Evolutionary conservation across 2,888 invertebrate genomes (phyloP).

Genomic region (Harpalus rubripes): DNA sequence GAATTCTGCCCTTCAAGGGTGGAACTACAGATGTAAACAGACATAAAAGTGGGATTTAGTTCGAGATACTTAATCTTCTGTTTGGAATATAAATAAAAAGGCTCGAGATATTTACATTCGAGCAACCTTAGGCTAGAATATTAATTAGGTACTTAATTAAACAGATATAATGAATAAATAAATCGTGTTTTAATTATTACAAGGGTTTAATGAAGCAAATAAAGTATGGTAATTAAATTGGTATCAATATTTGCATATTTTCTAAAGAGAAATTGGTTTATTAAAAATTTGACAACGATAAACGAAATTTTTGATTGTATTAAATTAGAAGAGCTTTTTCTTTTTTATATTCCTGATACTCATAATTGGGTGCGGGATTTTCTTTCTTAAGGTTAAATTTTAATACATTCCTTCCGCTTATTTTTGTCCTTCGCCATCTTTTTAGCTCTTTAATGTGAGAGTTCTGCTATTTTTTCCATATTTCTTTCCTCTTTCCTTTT

Average conservation of each 20-base stretch:
- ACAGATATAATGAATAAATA: constrained; percentile 40
- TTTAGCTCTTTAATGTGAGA: too few species aligned
- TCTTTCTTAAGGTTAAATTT: too few species aligned
- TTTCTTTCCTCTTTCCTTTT: too few species aligned
- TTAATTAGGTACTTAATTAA: constrained; percentile 47
- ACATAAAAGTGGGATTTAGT: constrained; percentile 34
- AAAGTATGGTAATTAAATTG: constrained; percentile 40
- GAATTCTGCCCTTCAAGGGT: not conserved
- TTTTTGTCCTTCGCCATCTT: too few species aligned
- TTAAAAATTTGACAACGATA: constrained; percentile 1
- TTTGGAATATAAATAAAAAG: constrained; percentile 45
- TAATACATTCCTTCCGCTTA: too few species aligned
- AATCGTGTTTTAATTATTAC: constrained; percentile 44
- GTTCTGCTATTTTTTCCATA: too few species aligned
- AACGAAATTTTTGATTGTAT: not conserved
- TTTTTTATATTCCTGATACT: too few species aligned
- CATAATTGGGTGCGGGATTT: too few species aligned
- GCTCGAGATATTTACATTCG: constrained; percentile 37
- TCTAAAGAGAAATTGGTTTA: constrained; percentile 32
- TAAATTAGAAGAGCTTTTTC: not conserved
- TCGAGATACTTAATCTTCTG: constrained; percentile 26
- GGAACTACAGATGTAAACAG: constrained; percentile 27
- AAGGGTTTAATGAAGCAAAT: constrained; percentile 38
- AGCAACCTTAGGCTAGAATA: constrained; percentile 41
- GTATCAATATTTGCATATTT: constrained; percentile 46